Evolutionary conservation across 2,888 invertebrate genomes (phyloP).

Genomic region (Argynnis bischoffii): DNA sequence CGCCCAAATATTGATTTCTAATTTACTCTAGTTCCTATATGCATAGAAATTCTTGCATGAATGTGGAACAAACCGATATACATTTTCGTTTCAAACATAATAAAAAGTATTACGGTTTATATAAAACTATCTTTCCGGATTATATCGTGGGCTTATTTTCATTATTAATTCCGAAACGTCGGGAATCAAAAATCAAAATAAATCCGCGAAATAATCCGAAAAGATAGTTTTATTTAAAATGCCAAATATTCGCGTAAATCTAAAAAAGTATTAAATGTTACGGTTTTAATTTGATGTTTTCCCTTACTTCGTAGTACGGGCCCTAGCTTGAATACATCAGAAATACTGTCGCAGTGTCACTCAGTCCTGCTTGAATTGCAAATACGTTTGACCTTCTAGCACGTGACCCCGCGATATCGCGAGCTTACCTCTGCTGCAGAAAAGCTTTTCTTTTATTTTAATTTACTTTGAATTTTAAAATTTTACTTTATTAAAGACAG

Average conservation of each 20-base stretch:
- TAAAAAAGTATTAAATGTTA: neutral
- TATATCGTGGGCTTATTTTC: too few species aligned
- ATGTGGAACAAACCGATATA: too few species aligned
- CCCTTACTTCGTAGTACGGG: neutral
- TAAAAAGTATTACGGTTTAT: too few species aligned
- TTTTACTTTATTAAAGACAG: neutral
- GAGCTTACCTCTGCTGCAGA: conserved; percentile 46
- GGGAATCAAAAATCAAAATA: too few species aligned
- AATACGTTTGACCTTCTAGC: conserved; percentile 52
- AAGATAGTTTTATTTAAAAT: too few species aligned
- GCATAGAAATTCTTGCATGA: too few species aligned
- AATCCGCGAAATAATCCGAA: too few species aligned
- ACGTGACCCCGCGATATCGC: conserved; percentile 60
- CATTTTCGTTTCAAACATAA: too few species aligned
- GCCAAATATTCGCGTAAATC: neutral
- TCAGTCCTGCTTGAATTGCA: conserved; percentile 53
- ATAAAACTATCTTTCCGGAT: too few species aligned
- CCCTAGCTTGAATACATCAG: neutral
- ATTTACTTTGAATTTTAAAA: conserved; percentile 7
- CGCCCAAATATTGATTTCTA: too few species aligned
- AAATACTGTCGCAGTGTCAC: conserved; percentile 53
- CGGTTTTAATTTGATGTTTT: neutral
- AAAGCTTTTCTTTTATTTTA: conserved; percentile 29
- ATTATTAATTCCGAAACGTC: too few species aligned
- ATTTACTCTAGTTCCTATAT: too few species aligned